Percentiles rank a stretch among this genome's conserved stretches.
These are phyloP conservation scores for Seriola dumerili DNA, from an alignment of 2,113 vertebrate species.

Conservation along the genomic window DNA sequence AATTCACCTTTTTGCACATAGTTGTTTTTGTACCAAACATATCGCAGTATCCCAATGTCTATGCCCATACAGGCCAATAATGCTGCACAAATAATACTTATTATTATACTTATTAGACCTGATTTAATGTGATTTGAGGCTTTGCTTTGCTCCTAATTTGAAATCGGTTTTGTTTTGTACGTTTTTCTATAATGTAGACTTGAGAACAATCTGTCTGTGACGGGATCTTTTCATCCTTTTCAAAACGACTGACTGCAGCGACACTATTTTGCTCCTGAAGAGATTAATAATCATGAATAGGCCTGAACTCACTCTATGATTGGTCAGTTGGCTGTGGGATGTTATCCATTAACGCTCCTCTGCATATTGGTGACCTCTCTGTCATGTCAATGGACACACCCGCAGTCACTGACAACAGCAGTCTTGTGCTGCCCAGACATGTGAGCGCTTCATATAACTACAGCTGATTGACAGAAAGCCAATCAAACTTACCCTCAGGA, in stretches of 20 bases:
- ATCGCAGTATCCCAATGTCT: not conserved
- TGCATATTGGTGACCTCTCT: constrained; percentile 37
- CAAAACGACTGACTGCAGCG: not conserved
- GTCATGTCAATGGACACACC: constrained; percentile 47
- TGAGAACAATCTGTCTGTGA: not conserved
- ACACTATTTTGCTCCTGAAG: not conserved
- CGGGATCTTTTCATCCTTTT: not conserved
- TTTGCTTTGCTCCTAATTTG: not conserved
- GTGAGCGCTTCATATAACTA: constrained; percentile 63
- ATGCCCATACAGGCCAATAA: too few species aligned
- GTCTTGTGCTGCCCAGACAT: constrained; percentile 59
- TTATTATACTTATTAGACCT: too few species aligned
- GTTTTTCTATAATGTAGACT: not conserved
- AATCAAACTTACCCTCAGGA: constrained; percentile 68
- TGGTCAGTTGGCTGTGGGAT: constrained; percentile 28
- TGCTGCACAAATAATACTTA: not conserved
- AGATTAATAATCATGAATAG: not conserved
- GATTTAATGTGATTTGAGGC: not conserved
- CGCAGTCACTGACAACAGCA: constrained; percentile 39
- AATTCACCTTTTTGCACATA: not conserved
- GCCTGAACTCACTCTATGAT: not conserved
- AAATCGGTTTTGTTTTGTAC: too few species aligned
- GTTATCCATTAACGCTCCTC: constrained; percentile 33
- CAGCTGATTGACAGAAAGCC: constrained; percentile 72
- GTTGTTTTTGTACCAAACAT: not conserved